Conservation (phyloP, 1,140 invertebrate species). For the Cotesia vestalis region DNA sequence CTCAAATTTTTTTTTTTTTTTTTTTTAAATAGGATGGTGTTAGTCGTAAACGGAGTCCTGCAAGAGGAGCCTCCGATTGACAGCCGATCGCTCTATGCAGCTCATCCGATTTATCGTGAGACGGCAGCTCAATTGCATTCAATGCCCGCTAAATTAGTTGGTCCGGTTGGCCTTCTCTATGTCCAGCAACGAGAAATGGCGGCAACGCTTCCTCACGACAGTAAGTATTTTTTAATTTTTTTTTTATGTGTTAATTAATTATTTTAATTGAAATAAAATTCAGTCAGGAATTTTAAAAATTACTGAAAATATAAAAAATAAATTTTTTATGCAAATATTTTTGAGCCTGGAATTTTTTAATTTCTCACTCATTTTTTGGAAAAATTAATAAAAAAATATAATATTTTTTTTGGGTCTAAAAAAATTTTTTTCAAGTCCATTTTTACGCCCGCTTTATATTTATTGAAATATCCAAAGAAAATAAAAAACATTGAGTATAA, state of each 20-base stretch:
- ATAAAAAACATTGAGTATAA: too few relatives aligned
- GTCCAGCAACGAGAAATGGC: slow-evolving; percentile 91
- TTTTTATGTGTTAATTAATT: too few relatives aligned
- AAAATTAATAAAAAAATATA: not conserved
- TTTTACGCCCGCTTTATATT: too few relatives aligned
- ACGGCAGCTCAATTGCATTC: slow-evolving; percentile 80
- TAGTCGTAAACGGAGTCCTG: slow-evolving; percentile 85
- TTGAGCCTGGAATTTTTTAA: not conserved
- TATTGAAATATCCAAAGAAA: too few relatives aligned
- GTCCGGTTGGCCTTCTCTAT: slow-evolving; percentile 86
- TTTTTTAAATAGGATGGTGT: slow-evolving; percentile 74
- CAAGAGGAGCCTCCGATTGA: slow-evolving; percentile 86
- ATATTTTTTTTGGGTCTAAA: not conserved
- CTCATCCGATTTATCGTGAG: slow-evolving; percentile 86
- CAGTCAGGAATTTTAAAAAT: too few relatives aligned
- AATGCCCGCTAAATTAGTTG: slow-evolving; percentile 80
- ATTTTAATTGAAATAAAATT: too few relatives aligned
- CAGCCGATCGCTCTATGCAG: slow-evolving; percentile 78
- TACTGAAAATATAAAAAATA: not conserved
- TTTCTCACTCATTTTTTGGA: not conserved
- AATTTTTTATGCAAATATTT: not conserved
- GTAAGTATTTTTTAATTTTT: slow-evolving; percentile 65
- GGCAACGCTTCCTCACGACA: slow-evolving; percentile 88
- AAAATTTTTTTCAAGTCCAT: too few relatives aligned
- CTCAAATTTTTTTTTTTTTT: slow-evolving; percentile 1